phyloP scores from a whole-genome alignment of 2,113 vertebrate genomes.

The Phrynosoma platyrhinos region DNA sequence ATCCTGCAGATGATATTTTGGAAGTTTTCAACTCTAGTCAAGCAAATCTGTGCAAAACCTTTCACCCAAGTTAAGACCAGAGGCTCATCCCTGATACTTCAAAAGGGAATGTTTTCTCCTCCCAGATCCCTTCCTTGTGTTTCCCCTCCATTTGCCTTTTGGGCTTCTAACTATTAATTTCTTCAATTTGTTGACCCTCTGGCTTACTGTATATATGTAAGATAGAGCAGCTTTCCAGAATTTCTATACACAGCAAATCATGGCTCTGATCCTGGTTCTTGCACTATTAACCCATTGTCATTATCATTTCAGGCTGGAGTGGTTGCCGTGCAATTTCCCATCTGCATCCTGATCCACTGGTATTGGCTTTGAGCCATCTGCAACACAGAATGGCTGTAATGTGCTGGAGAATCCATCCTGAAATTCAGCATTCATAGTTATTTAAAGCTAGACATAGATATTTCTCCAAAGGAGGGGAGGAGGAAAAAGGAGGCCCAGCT shows the following conservation, averaged over 20 bases:
- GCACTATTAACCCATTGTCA: not conserved
- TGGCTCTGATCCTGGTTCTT: not conserved
- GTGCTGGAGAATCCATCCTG: slow-evolving; percentile 12
- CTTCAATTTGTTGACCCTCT: not conserved
- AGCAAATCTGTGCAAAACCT: too few species aligned
- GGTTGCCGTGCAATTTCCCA: slow-evolving; percentile 9
- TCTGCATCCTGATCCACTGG: slow-evolving; percentile 23
- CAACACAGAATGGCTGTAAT: rapidly evolving
- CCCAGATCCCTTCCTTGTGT: not conserved
- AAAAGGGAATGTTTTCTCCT: not conserved
- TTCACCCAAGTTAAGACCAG: not conserved
- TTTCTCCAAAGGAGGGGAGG: not conserved
- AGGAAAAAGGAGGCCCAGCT: not conserved
- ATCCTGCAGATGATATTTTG: not conserved
- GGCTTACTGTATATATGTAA: too few species aligned
- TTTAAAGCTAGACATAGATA: slow-evolving; percentile 31
- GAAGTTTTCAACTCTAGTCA: not conserved
- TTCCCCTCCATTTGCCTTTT: not conserved
- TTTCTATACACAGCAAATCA: not conserved
- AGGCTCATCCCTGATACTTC: not conserved
- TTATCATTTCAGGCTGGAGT: not conserved
- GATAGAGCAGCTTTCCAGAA: too few species aligned
- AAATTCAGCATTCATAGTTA: slow-evolving; percentile 36
- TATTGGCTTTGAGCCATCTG: not conserved
- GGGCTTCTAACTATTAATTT: not conserved